Base-by-base conservation (phyloP, 2,888 invertebrate genomes). In the Alentia gelatinosa region DNA sequence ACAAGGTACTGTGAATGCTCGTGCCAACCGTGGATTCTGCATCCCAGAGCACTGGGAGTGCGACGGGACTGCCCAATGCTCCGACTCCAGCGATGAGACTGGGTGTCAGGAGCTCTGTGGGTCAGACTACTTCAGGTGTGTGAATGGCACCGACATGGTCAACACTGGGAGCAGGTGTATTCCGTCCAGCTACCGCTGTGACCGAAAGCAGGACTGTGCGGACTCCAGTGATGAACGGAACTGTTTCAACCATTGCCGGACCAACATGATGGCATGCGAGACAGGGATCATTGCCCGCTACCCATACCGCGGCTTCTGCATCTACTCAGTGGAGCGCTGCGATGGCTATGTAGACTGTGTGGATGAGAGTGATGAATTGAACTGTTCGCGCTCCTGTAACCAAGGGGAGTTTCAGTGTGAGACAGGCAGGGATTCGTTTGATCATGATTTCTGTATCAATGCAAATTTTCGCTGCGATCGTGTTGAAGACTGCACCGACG, bases 401-500 rank as follows among this genome's bases (percentile, higher is more conserved):
- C 39, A 50, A 26, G 84, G 37, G 1, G 47, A 91, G 35, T 92
- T 91, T 86, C 33, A 83, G 26, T 92, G 92, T 68, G 84, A 33
- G 26, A 84, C 56, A 23, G 91, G 91, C 19, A 89, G 89, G n/a
- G 74, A 84, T 19, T 30, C 5, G 26, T 33, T 42, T 47, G 91
- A 91, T 40, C 47, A 75, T 30, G 75, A 75, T 30, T 84, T 37
- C 74, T 91, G 91, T 35, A 50, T 91, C 1, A 19, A 33, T n/a
- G 12, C 33, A 4, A 19, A 63, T n/a, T 40, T 15, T 3, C 68
- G 75, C 26, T 92, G 92, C 42, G 92, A 92, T 83, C 26, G 92
- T 7, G 86, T 89, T 4, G 63, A n/a, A 3, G 91, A 92, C 91
- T 92, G 92, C 68, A 79, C 84, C 0, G 91, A 92, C 39, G 75